Evolutionary conservation across 2,888 invertebrate genomes (phyloP).

Genomic region (Sepiola atlantica): DNA sequence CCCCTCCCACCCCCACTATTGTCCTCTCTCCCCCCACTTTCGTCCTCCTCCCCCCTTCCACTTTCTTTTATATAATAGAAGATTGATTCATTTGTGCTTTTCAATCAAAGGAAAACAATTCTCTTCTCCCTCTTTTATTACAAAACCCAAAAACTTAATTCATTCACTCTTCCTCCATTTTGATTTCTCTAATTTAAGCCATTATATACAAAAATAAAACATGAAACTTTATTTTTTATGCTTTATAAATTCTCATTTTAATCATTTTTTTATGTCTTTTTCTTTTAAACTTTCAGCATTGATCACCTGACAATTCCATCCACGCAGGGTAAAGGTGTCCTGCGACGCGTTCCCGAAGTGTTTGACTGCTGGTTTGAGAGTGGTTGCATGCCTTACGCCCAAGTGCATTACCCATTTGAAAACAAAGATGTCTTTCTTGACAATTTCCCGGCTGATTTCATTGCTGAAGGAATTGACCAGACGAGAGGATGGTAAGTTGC

Average conservation of each 20-base stretch:
- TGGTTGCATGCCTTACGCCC: conserved; percentile 97
- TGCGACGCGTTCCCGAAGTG: conserved; percentile 91
- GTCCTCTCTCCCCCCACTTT: no score
- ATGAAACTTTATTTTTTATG: no score
- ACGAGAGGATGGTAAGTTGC: conserved; percentile 89
- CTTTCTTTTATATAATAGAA: no score
- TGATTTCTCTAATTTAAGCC: no score
- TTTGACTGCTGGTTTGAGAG: conserved; percentile 99
- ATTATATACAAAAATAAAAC: no score
- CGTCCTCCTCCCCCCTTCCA: no score
- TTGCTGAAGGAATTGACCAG: conserved; percentile 99
- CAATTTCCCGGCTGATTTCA: conserved; percentile 97
- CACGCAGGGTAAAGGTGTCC: conserved; percentile 85
- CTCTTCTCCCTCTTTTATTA: no score
- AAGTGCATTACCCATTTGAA: conserved; percentile 89
- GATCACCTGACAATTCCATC: conserved; percentile 96
- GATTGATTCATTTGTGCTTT: no score
- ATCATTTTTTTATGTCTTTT: conserved; percentile 39
- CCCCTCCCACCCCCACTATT: no score
- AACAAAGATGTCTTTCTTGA: conserved; percentile 80
- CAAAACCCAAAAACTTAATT: no score
- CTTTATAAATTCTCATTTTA: neutral
- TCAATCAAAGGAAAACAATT: no score
- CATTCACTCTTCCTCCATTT: no score
- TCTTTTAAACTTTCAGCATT: conserved; percentile 77